Base-by-base conservation (phyloP, 2,113 vertebrate genomes). In the Sinocyclocheilus anophthalmus region DNA sequence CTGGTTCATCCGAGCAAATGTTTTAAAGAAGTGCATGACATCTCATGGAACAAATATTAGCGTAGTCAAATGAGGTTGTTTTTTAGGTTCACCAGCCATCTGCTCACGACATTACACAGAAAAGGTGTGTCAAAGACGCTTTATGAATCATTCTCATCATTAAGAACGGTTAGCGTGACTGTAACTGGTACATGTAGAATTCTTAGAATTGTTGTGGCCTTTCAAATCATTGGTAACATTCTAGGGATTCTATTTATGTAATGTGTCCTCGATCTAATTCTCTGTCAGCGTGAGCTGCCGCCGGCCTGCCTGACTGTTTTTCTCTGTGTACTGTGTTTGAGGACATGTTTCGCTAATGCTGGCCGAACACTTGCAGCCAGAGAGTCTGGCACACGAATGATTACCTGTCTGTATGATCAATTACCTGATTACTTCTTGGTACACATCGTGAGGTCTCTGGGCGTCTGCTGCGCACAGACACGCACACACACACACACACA, bases 321-420 rank as follows among this genome's bases (percentile, higher is more conserved):
- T 37, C 37, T 85, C 16, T 59, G 45, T 85, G 88, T 88, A 86
- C 90, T 89, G 89, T 78, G 89, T 90, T 91, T 88, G 84, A 90
- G 88, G 91, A 93, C 91, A 92, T 89, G 70, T 88, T 91, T 93
- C 84, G 85, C 92, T 93, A 93, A 81, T 86, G 86, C 77, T 91
- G 79, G 87, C 91, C 42, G 83, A 90, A 90, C 88, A 91, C 93
- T 92, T 92, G 91, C 93, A 92, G 92, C 93, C 89, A 91, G 90
- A 84, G 90, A 92, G 92, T 89, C 90, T 93, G 93, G 92, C 92
- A 93, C 90, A 91, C 90, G 90, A 95, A 93, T 94, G 94, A 95
- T 94, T 94, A 94, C 94, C 94, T 94, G 94, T 93, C 93, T 94
- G 92, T 90, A 92, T 95, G 94, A 95, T 95, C 94, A 95, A 94